Evolutionary conservation across 2,113 vertebrate genomes (phyloP).

Genomic region (Galeopterus variegatus): DNA sequence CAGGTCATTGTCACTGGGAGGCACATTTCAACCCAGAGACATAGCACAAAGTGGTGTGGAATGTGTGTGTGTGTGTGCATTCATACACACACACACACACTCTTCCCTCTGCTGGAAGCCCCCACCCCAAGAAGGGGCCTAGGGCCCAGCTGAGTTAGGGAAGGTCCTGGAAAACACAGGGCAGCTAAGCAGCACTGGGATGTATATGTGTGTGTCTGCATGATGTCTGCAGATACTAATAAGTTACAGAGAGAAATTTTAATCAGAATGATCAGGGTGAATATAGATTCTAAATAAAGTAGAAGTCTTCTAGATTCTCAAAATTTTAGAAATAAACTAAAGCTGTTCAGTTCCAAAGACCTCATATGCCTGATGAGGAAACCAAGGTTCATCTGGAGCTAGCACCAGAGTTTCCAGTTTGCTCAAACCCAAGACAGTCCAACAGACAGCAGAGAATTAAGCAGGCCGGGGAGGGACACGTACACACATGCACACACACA

Average conservation of each 20-base stretch:
- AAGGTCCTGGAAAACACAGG: neutral
- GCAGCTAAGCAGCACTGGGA: neutral
- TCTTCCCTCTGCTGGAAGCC: neutral
- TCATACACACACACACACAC: neutral
- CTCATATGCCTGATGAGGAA: neutral
- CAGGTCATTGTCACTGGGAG: neutral
- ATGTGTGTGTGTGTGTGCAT: fast-evolving
- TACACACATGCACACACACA: neutral
- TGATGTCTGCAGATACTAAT: neutral
- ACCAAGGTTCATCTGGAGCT: neutral
- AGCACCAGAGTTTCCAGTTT: neutral
- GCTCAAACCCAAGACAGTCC: neutral
- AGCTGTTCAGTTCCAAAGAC: neutral
- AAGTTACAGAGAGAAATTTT: neutral
- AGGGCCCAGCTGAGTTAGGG: neutral
- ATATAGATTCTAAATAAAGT: conserved; percentile 42
- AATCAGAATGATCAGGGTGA: neutral
- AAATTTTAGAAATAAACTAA: neutral
- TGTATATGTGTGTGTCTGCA: neutral
- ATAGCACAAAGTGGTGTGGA: neutral
- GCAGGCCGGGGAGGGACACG: neutral
- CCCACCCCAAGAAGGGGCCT: neutral
- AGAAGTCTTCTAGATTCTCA: neutral
- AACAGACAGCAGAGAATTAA: neutral
- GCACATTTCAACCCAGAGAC: neutral